phyloP scores from a whole-genome alignment of 2,888 invertebrate species.

The Thalpophila matura region DNA sequence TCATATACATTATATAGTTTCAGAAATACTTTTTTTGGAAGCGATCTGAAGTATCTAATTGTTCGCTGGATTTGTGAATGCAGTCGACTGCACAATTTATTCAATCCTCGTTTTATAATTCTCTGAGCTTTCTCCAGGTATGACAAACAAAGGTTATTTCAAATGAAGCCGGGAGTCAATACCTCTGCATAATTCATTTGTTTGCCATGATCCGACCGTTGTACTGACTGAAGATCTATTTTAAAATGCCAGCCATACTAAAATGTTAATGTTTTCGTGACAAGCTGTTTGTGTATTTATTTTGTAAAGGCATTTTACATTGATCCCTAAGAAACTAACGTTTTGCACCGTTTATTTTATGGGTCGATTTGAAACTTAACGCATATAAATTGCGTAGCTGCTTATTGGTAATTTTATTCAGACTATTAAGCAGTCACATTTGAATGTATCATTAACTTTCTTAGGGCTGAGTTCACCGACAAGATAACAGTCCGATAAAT shows the following conservation, averaged over 20 bases:
- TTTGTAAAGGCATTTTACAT: constrained; percentile 6
- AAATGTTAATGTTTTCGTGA: constrained; percentile 37
- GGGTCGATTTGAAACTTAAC: not conserved
- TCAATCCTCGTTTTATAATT: constrained; percentile 4
- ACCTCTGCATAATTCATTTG: constrained; percentile 58
- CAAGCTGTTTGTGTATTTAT: constrained; percentile 17
- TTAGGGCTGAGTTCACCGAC: too few relatives aligned
- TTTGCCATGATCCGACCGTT: constrained; percentile 27
- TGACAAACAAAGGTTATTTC: constrained; percentile 27
- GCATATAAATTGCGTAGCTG: too few relatives aligned
- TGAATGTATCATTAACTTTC: too few relatives aligned
- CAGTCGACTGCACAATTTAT: not conserved
- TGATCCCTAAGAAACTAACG: not conserved
- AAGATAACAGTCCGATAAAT: too few relatives aligned
- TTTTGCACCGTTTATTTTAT: not conserved
- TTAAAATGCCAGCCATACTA: constrained; percentile 26
- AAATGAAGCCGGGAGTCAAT: constrained; percentile 55
- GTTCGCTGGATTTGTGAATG: too few relatives aligned
- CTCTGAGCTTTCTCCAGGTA: constrained; percentile 16
- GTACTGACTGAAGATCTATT: constrained; percentile 5
- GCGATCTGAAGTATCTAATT: too few relatives aligned
- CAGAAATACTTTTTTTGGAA: too few relatives aligned
- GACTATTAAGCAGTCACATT: too few relatives aligned
- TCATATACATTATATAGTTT: too few relatives aligned
- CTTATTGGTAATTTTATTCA: too few relatives aligned